Conservation (phyloP, 2,797 vertebrate species). For the Centroberyx gerrardi region DNA sequence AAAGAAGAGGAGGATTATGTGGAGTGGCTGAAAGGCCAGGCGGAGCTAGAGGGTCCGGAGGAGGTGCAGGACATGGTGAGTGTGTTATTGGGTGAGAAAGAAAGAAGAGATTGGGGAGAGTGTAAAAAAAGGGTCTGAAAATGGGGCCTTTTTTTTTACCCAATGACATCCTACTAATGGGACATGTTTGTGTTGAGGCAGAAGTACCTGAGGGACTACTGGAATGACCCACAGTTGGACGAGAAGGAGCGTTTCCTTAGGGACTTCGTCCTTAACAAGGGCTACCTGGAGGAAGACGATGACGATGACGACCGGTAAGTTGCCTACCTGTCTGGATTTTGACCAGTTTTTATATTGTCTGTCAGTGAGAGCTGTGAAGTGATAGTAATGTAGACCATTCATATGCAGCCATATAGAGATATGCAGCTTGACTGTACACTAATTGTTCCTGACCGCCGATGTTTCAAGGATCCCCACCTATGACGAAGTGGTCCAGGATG, state of each 20-base stretch:
- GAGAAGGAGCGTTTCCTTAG: conserved; percentile 92
- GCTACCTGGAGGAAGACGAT: conserved; percentile 81
- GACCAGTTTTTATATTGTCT: background rate
- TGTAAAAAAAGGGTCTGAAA: too few species aligned
- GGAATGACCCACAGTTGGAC: conserved; percentile 90
- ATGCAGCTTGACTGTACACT: background rate
- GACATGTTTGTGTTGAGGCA: conserved; percentile 62
- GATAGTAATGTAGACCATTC: background rate
- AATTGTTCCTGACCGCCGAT: background rate
- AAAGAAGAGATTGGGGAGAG: background rate
- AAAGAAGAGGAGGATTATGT: conserved; percentile 89
- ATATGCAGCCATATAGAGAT: too few species aligned
- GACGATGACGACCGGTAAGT: conserved; percentile 75
- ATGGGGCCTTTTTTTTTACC: too few species aligned
- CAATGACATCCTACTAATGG: background rate
- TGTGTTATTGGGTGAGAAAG: background rate
- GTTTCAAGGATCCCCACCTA: conserved; percentile 82
- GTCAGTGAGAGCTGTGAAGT: background rate
- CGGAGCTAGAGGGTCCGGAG: conserved; percentile 76
- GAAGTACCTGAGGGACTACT: conserved; percentile 90
- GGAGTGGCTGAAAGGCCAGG: conserved; percentile 92
- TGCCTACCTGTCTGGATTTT: background rate
- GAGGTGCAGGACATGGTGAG: conserved; percentile 90
- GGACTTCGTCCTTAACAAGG: conserved; percentile 91
- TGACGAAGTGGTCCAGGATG: conserved; percentile 82